Evolutionary conservation across 2,113 vertebrate species (phyloP), one percentile per base, ranked within the genome.

Genomic region (Phaetusa simplex): DNA sequence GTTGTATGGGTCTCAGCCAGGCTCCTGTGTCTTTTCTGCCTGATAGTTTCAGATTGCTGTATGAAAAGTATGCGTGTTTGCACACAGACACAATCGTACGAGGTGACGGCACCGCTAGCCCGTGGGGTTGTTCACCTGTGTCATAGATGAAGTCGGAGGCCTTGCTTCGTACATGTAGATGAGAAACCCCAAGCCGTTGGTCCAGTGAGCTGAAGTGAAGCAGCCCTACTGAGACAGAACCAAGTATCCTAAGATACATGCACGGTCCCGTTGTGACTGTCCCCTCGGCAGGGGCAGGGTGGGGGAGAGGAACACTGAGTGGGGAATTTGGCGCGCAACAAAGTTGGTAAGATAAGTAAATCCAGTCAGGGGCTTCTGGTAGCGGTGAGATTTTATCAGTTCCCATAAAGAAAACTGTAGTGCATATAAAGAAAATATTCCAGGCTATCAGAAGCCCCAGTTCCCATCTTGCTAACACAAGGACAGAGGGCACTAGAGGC

Each of bases 21-120:
- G 96, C 97, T 98, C 96, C 97, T 96, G 97, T 98, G 97, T 98
- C 95, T 93, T 98, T 98, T 98, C 96, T 97, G 96, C 96, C 95
- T 93, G 95, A 95, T 47, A 88, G 95, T 97, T 97, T 97, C 92
- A 77, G 88, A 94, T 94, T 91, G 93, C 59, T 96, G 82, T 91
- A 81, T 88, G 92, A 94, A 77, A 94, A 70, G 95, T 79, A 87
- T n/a, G 96, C 82, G 26, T 13, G 40, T 90, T 88, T 89, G 87
- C 89, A 96, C 89, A 93, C 85, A 86, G 93, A 94, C 93, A 95
- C 92, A 45, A 29, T 26, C 76, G 3, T 59, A n/a, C 1, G 2
- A 81, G 87, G 74, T 70, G 91, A 81, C 2, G 1, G 92, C 26
- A 22, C 90, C 23, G 7, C 5, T 1, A 79, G 78, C 38, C 91